A percentile compares a stretch with the other conserved stretches of the same genome.
Evolutionary conservation across 2,797 vertebrate species (phyloP).

Genomic region (Paedocypris micromegethes): DNA sequence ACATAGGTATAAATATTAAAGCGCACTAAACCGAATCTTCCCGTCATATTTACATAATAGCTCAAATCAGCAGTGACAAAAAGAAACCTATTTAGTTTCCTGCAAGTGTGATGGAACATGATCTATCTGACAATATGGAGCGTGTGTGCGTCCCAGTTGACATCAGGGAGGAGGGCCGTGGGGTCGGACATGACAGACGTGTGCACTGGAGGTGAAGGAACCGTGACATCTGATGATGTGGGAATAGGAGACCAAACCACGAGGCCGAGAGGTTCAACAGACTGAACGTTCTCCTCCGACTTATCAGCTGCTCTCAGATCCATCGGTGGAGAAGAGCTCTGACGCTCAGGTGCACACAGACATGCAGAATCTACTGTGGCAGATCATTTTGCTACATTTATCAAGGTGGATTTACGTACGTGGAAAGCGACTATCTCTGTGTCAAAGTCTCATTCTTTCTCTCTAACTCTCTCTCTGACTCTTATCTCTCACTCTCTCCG

Average conservation of each 20-base stretch:
- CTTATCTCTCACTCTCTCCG: too few relatives aligned
- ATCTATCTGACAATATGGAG: not conserved
- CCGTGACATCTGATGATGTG: constrained; percentile 14
- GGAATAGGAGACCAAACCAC: constrained; percentile 11
- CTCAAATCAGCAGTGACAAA: constrained; percentile 1
- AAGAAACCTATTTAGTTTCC: not conserved
- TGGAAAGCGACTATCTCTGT: too few relatives aligned
- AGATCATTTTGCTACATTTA: too few relatives aligned
- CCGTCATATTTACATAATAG: constrained; percentile 26
- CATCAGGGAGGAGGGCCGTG: not conserved
- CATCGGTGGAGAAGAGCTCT: not conserved
- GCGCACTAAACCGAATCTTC: constrained; percentile 26
- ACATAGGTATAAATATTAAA: constrained; percentile 35
- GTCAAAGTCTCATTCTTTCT: too few relatives aligned
- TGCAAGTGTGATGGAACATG: not conserved
- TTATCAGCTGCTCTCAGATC: constrained; percentile 11
- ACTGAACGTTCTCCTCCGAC: constrained; percentile 15
- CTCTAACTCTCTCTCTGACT: too few relatives aligned
- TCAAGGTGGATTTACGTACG: too few relatives aligned
- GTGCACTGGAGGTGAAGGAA: constrained; percentile 25
- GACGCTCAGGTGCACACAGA: too few relatives aligned
- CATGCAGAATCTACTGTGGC: too few relatives aligned
- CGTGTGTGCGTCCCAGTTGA: not conserved
- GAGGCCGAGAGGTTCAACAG: not conserved
- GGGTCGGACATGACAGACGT: constrained; percentile 23